These are phyloP conservation scores for Meiosimyza decipiens DNA, from an alignment of 2,888 invertebrate genomes.

Conservation along the genomic window DNA sequence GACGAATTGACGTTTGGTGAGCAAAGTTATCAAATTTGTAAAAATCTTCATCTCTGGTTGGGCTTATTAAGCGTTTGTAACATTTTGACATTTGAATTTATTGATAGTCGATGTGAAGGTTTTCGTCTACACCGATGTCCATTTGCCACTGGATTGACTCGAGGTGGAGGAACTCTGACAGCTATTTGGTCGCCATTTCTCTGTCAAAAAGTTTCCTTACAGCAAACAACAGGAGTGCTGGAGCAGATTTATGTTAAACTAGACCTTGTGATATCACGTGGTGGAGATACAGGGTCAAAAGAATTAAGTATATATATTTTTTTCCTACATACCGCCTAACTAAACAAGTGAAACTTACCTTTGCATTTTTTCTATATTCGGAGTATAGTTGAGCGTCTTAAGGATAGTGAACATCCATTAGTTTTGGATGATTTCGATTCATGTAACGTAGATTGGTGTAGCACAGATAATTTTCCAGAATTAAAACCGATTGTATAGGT, in stretches of 20 bases:
- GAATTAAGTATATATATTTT: slow-evolving; percentile 4
- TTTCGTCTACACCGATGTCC: background rate
- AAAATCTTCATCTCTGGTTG: no score
- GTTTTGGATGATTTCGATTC: no score
- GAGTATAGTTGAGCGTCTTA: no score
- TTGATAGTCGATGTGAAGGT: background rate
- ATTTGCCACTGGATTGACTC: background rate
- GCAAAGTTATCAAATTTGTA: no score
- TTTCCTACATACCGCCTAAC: slow-evolving; percentile 1
- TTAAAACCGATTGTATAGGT: no score
- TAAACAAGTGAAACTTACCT: background rate
- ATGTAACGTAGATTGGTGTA: no score
- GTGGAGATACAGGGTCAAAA: background rate
- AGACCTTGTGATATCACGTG: background rate
- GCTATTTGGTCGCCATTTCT: background rate
- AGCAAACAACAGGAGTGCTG: background rate
- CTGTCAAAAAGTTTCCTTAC: background rate
- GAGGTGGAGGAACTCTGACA: background rate
- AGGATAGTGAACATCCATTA: no score
- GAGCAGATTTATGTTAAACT: background rate
- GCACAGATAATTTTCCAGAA: no score
- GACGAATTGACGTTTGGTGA: no score
- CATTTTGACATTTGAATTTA: background rate
- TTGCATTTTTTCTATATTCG: background rate
- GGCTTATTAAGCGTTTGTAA: no score